phyloP scores from a whole-genome alignment of 1,140 invertebrate species.

The Thaumetopoea pityocampa region DNA sequence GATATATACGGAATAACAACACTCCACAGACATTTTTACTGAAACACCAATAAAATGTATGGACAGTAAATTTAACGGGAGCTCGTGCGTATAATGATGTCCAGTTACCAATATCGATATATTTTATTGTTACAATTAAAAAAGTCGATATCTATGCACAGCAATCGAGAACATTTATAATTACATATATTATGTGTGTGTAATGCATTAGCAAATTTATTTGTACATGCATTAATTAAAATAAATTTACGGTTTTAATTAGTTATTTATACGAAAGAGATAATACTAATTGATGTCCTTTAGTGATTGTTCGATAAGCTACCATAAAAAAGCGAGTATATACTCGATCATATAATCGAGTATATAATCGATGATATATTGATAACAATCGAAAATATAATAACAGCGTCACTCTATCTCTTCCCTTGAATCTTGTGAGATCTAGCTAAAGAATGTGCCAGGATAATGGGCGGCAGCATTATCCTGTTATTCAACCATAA shows the following conservation, averaged over 20 bases:
- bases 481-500: no score
- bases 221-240: conserved; percentile 38
- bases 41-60: conserved; percentile 21
- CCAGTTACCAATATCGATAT: conserved; percentile 23
- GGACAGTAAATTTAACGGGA: conserved; percentile 27
- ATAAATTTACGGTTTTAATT: conserved; percentile 42
- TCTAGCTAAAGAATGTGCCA: no score
- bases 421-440: no score
- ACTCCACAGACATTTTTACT: conserved; percentile 8
- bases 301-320: conserved; percentile 18
- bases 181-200: conserved; percentile 17
- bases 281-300: conserved; percentile 27
- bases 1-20: conserved; percentile 7
- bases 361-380: no score
- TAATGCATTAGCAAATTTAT: conserved; percentile 44
- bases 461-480: no score
- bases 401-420: no score
- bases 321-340: background rate
- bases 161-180: conserved; percentile 23
- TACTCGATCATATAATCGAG: no score
- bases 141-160: no score
- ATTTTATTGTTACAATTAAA: conserved; percentile 17
- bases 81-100: conserved; percentile 35
- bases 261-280: conserved; percentile 35
- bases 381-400: no score